These are phyloP conservation scores for Chloroclystis v-ata DNA, from an alignment of 2,888 invertebrate species.

Conservation along the genomic window DNA sequence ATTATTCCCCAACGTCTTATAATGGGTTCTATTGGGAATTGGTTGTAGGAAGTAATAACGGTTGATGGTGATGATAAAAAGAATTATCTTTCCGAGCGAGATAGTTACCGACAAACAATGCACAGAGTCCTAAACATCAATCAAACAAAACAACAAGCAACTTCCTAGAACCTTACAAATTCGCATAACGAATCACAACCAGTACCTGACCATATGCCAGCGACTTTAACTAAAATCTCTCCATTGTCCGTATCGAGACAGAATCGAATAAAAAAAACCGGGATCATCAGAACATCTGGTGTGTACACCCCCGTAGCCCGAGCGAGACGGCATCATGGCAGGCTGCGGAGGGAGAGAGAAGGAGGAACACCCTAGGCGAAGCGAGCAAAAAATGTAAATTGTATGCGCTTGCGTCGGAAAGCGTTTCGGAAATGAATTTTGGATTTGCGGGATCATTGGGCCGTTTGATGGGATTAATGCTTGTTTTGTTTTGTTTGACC, in stretches of 20 bases:
- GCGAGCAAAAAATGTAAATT: conserved; percentile 38
- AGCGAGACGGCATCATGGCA: conserved; percentile 28
- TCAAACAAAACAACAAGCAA: neutral
- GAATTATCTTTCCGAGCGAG: no score
- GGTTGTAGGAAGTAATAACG: no score
- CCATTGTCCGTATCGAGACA: conserved; percentile 50
- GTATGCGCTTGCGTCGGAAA: conserved; percentile 48
- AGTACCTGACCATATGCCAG: conserved; percentile 39
- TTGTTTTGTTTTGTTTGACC: conserved; percentile 1
- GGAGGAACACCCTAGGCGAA: conserved; percentile 34
- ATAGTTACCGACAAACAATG: no score
- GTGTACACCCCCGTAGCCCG: conserved; percentile 46
- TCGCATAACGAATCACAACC: conserved; percentile 30
- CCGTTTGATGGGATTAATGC: conserved; percentile 15
- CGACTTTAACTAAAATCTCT: conserved; percentile 25
- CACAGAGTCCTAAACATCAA: no score
- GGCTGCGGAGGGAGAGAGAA: conserved; percentile 8
- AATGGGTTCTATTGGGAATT: no score
- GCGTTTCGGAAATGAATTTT: conserved; percentile 46
- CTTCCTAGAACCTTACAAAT: conserved; percentile 7
- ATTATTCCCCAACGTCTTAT: no score
- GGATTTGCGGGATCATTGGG: conserved; percentile 20
- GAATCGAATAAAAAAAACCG: conserved; percentile 44
- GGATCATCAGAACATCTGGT: conserved; percentile 53
- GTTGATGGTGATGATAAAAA: no score